Evolutionary conservation across 2,888 invertebrate species (phyloP).

Genomic region (Dorcus hopei): DNA sequence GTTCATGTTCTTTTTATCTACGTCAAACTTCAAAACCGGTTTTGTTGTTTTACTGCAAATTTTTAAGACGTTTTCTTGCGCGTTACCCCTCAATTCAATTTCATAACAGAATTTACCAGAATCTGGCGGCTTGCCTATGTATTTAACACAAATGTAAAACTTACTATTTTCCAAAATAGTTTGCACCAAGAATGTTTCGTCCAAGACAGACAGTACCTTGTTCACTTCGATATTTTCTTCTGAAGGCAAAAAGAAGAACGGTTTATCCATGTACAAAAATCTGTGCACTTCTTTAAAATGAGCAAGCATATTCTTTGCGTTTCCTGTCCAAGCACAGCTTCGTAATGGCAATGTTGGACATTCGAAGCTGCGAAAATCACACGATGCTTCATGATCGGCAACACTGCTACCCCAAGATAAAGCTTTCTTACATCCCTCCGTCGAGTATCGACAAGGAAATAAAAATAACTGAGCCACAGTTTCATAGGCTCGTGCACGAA

Average conservation of each 20-base stretch:
- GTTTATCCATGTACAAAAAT: neutral
- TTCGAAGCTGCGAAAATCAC: neutral
- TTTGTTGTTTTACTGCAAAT: neutral
- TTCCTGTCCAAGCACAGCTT: neutral
- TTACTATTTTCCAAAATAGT: neutral
- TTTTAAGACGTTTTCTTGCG: neutral
- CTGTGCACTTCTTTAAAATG: neutral
- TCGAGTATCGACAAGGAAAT: neutral
- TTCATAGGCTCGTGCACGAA: neutral
- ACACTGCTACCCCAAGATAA: neutral
- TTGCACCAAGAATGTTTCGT: neutral
- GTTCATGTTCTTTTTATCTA: neutral
- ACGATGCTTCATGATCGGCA: neutral
- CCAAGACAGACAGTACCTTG: neutral
- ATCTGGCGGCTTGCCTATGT: neutral
- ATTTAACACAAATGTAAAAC: neutral
- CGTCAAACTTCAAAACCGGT: neutral
- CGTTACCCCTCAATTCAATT: neutral
- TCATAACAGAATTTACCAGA: neutral
- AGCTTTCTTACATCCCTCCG: neutral
- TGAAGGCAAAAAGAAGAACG: neutral
- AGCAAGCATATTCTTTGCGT: neutral
- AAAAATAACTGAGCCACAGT: neutral
- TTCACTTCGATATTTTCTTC: neutral
- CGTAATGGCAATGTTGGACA: neutral